Percentiles rank a stretch among this genome's conserved stretches.
phyloP scores from a whole-genome alignment of 2,113 vertebrate species.

The Perca fluviatilis region DNA sequence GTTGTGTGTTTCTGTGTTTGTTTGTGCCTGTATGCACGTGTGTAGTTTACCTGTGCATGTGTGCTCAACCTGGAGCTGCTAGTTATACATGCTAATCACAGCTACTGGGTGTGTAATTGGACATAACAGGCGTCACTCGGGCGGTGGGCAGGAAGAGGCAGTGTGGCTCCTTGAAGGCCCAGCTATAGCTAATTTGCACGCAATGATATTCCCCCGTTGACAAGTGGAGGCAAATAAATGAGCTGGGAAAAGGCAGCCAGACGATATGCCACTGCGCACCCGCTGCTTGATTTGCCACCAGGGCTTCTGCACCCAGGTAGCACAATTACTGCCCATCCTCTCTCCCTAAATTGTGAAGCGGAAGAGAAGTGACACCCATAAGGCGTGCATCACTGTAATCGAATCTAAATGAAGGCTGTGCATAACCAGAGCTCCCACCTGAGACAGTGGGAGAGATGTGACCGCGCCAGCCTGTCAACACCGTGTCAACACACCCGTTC shows the following conservation, averaged over 20 bases:
- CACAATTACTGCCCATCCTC: conserved; percentile 81
- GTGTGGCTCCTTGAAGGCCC: conserved; percentile 73
- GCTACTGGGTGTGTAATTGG: conserved; percentile 80
- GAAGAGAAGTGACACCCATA: conserved; percentile 89
- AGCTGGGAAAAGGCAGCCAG: conserved; percentile 77
- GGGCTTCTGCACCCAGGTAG: conserved; percentile 79
- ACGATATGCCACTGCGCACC: conserved; percentile 70
- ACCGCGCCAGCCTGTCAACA: conserved; percentile 83
- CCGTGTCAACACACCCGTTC: conserved; percentile 82
- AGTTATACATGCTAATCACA: conserved; percentile 76
- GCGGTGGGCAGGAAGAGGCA: conserved; percentile 61
- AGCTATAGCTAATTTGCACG: conserved; percentile 78
- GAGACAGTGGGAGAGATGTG: conserved; percentile 82
- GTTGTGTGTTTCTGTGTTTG: conserved; percentile 36
- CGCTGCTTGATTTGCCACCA: conserved; percentile 80
- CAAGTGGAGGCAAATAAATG: conserved; percentile 85
- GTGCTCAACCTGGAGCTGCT: conserved; percentile 45
- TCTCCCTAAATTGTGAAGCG: conserved; percentile 87
- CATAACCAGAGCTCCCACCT: conserved; percentile 83
- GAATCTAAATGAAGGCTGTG: conserved; percentile 87
- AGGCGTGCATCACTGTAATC: conserved; percentile 87
- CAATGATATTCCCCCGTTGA: conserved; percentile 78
- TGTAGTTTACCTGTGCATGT: conserved; percentile 7
- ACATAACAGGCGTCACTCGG: conserved; percentile 80
- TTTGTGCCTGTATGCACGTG: conserved; percentile 26